Conservation (phyloP, 2,113 vertebrate genomes). For the Pseudolaguvia tuberculata region DNA sequence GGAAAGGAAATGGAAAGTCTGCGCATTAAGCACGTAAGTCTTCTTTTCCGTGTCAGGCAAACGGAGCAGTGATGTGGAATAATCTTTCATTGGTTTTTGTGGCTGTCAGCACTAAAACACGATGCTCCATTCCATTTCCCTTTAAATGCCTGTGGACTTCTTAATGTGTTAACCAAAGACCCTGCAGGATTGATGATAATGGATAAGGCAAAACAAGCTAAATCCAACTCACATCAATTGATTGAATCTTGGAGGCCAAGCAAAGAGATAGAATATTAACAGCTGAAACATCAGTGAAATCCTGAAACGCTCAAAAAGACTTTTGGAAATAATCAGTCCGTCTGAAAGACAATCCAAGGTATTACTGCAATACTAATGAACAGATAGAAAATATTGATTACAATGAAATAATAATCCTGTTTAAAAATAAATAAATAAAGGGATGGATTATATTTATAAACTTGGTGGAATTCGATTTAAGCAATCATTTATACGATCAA, state of each 20-base stretch:
- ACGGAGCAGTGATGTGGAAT: constrained; percentile 63
- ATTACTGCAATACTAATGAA: neutral
- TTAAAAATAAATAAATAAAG: neutral
- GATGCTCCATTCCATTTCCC: constrained; percentile 65
- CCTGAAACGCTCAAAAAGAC: constrained; percentile 55
- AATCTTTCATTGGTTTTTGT: constrained; percentile 70
- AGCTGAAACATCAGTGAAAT: constrained; percentile 69
- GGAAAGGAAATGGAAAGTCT: constrained; percentile 38
- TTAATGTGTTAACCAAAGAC: constrained; percentile 70
- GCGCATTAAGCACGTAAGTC: constrained; percentile 54
- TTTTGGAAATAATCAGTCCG: constrained; percentile 48
- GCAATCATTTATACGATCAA: constrained; percentile 47
- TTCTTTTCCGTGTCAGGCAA: constrained; percentile 59
- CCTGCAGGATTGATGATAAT: constrained; percentile 68
- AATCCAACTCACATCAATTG: constrained; percentile 68
- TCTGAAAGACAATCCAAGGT: constrained; percentile 35
- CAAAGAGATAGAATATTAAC: constrained; percentile 67
- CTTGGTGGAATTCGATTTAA: constrained; percentile 21
- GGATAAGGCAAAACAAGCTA: constrained; percentile 68
- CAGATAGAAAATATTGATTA: constrained; percentile 1
- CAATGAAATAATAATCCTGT: neutral
- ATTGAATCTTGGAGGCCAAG: constrained; percentile 68
- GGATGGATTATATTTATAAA: neutral
- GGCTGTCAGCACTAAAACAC: constrained; percentile 72
- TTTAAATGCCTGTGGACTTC: constrained; percentile 68